Base-by-base conservation (phyloP, 2,797 vertebrate genomes). In the Neosilurus mollespiculum region DNA sequence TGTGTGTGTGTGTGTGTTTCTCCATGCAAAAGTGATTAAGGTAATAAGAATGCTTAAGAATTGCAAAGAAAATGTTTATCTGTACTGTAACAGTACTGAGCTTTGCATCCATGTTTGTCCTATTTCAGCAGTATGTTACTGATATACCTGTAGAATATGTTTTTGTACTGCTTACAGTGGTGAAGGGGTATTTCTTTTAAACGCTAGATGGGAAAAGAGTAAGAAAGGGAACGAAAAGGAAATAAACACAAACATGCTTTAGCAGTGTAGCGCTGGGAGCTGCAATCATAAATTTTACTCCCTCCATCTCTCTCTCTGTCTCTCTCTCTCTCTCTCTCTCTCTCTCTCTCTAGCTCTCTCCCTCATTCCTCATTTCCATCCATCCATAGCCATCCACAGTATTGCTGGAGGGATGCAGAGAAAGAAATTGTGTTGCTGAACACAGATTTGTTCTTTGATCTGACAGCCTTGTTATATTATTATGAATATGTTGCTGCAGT, bases 141-240 rank as follows among this genome's bases (percentile, higher is more conserved):
- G 30, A 49, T 83, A 56, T 89, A 91, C 89, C 88, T 93, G 91
- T 91, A 69, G 87, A 73, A 87, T 84, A 86, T 69, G 65, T 59
- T 83, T 14, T 20, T 72, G 58, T 51, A 72, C 58, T 78, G 72
- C 62, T 53, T 30, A 61, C 56, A 54, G 30, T 62, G 78, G 49
- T 73, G 12, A 56, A 9, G 64, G 26, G 26, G 22, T 14, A 24
- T 77, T 71, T 73, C 70, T 54, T 43, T 43, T 43, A 43, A 71
- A 20, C 75, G 62, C 11, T 56, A 26, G 34, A 49, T 5, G 34
- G 56, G 69, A 65, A 26, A 56, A 78, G 56, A 80, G 5, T 26
- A 53, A 22, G 22, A 64, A 34, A 77, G 16, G 59, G 43, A 51
- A 20, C 22, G 73, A 64, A 20, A 43, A 22, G 59, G 67, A 15